Evolutionary conservation across 2,113 vertebrate species (phyloP).

Genomic region (Plecotus auritus): DNA sequence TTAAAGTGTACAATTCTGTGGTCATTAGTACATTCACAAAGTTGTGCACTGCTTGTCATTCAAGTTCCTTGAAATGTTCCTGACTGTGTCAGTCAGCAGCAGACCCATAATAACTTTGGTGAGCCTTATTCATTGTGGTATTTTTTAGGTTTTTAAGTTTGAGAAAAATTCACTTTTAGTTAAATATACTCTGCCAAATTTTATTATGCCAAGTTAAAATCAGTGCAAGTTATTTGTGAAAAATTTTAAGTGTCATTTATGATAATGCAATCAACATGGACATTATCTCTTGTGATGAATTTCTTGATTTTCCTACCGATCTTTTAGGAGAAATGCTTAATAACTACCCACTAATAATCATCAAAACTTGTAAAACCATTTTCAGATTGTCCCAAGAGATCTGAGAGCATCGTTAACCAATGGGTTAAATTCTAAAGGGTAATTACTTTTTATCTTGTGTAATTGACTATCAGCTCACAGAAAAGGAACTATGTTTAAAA

Average conservation of each 20-base stretch:
- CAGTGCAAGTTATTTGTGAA: background rate
- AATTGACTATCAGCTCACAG: background rate
- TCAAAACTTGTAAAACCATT: background rate
- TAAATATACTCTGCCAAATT: background rate
- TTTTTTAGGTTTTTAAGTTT: constrained; percentile 1
- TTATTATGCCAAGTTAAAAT: background rate
- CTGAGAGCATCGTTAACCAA: background rate
- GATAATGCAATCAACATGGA: background rate
- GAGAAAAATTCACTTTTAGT: background rate
- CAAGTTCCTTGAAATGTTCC: background rate
- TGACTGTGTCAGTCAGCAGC: background rate
- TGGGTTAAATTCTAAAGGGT: background rate
- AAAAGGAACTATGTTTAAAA: background rate
- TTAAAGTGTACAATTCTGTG: background rate
- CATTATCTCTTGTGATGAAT: background rate
- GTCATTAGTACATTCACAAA: background rate
- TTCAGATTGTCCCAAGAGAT: background rate
- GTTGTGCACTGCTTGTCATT: background rate
- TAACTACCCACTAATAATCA: constrained; percentile 5
- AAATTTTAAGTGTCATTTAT: background rate
- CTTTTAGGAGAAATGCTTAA: constrained; percentile 1
- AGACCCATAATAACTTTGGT: background rate
- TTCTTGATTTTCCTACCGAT: background rate
- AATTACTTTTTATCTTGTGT: background rate
- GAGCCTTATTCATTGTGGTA: background rate